Evolutionary conservation across 2,797 vertebrate species (phyloP).

Genomic region (Kryptopterus vitreolus): DNA sequence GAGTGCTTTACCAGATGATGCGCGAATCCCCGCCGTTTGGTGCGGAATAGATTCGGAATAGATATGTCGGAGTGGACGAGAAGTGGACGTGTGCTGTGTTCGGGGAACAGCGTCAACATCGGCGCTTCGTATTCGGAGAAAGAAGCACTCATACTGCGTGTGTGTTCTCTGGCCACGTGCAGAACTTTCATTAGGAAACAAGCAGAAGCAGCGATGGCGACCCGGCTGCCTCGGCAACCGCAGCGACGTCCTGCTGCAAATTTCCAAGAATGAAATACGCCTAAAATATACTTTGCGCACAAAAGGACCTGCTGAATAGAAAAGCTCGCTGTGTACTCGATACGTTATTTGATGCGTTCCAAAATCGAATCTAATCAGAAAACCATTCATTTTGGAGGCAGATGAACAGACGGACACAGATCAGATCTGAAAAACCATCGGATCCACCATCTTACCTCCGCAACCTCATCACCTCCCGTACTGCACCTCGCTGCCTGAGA

Average conservation of each 20-base stretch:
- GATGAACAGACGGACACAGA: too few species aligned
- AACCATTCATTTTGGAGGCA: too few species aligned
- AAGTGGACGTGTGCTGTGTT: not conserved
- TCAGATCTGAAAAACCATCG: too few species aligned
- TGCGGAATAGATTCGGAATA: conserved; percentile 16
- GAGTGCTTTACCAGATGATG: conserved; percentile 43
- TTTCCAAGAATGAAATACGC: not conserved
- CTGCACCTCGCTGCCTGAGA: too few species aligned
- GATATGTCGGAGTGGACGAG: conserved; percentile 11
- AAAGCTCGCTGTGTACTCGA: not conserved
- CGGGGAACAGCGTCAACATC: not conserved
- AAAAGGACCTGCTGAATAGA: not conserved
- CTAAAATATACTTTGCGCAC: not conserved
- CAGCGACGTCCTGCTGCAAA: too few species aligned
- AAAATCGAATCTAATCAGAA: not conserved
- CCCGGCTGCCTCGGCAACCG: not conserved
- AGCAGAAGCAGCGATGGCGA: not conserved
- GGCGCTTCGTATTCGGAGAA: not conserved
- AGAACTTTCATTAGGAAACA: conserved; percentile 1
- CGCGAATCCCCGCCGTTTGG: conserved; percentile 25
- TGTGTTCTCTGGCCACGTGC: not conserved
- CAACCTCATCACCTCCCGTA: too few species aligned
- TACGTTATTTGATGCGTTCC: too few species aligned
- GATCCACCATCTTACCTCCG: too few species aligned
- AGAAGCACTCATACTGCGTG: not conserved